phyloP scores from a whole-genome alignment of 2,888 invertebrate genomes.

The Tetragonula carbonaria region DNA sequence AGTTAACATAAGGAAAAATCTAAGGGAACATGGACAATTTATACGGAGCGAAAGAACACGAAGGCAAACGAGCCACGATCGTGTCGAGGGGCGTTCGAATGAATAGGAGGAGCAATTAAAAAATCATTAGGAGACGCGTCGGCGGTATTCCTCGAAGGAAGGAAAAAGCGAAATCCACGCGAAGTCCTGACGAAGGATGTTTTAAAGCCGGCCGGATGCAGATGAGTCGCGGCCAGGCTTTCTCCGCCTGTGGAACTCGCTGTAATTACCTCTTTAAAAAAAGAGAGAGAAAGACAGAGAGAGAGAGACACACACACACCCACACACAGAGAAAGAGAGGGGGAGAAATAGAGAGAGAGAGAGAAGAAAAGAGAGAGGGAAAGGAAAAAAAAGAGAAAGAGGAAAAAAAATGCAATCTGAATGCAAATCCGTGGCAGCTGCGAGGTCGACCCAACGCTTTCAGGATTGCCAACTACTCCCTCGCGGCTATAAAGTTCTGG shows the following conservation, averaged over 20 bases:
- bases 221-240: conserved; percentile 51
- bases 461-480: conserved; percentile 73
- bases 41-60: neutral
- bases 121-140: conserved; percentile 25
- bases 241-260: conserved; percentile 42
- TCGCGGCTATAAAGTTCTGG: conserved; percentile 71
- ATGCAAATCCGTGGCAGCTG: conserved; percentile 82
- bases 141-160: conserved; percentile 1
- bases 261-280: conserved; percentile 78
- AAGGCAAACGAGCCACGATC: conserved; percentile 14
- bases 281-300: conserved; percentile 51
- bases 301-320: no score
- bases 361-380: neutral
- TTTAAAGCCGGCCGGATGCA: conserved; percentile 47
- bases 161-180: conserved; percentile 23
- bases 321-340: neutral
- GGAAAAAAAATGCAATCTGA: conserved; percentile 80
- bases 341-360: neutral
- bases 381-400: neutral
- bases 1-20: neutral
- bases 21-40: neutral
- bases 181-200: conserved; percentile 39
- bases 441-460: conserved; percentile 75
- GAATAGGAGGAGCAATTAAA: conserved; percentile 45
- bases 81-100: neutral